Evolutionary conservation across 2,797 vertebrate genomes (phyloP).

Genomic region (Leuciscus waleckii): DNA sequence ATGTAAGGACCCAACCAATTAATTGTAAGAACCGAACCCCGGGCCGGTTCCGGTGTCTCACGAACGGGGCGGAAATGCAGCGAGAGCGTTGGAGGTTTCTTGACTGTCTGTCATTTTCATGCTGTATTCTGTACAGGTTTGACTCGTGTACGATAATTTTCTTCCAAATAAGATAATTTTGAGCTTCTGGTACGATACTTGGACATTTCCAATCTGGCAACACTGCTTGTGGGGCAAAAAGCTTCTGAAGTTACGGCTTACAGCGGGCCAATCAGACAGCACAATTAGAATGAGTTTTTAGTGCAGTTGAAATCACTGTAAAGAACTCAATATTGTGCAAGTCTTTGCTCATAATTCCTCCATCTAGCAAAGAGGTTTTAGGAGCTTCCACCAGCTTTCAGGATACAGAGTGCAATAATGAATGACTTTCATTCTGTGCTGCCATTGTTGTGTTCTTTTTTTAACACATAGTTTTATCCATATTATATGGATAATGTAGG

Average conservation of each 20-base stretch:
- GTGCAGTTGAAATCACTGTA: conserved; percentile 33
- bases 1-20: too few relatives aligned
- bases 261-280: conserved; percentile 28
- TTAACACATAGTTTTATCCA: conserved; percentile 16
- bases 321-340: conserved; percentile 38
- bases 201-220: too few relatives aligned
- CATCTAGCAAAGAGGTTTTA: conserved; percentile 35
- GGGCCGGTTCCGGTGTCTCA: too few relatives aligned
- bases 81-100: too few relatives aligned
- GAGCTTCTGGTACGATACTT: too few relatives aligned
- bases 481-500: conserved; percentile 19
- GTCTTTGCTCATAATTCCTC: conserved; percentile 38
- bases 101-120: too few relatives aligned
- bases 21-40: too few relatives aligned
- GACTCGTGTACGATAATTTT: too few relatives aligned
- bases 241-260: conserved; percentile 36
- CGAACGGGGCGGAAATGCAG: too few relatives aligned
- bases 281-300: conserved; percentile 37
- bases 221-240: conserved; percentile 17
- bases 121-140: too few relatives aligned
- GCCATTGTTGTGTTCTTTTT: not conserved
- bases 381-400: conserved; percentile 7
- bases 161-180: too few relatives aligned
- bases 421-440: conserved; percentile 27
- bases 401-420: conserved; percentile 24